Evolutionary conservation across 2,113 vertebrate genomes (phyloP), one percentile per base, ranked within the genome.

Genomic region (Hepsetus odoe): DNA sequence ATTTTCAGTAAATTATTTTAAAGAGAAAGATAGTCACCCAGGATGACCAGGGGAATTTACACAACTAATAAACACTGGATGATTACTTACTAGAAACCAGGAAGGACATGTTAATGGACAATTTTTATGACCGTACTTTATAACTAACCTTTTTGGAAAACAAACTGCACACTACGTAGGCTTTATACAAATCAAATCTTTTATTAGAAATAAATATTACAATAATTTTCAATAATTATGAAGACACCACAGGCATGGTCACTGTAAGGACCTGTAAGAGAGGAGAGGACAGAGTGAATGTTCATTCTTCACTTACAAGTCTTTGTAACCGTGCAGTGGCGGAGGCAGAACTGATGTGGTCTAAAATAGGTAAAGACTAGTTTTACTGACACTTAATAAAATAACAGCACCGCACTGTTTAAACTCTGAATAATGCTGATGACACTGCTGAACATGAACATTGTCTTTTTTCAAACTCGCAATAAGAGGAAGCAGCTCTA

Each of bases 171-270:
- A 24, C 33, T 20, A 59, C 51, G 16, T n/a, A 24, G 5, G 77
- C 74, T 82, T 83, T 26, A 26, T 86, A 58, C 42, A 72, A 74
- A 46, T 76, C 49, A 64, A 24, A 16, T 26, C 55, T 28, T 85
- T 80, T 18, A 70, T 82, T 40, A 61, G 46, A 28, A 77, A 71
- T 72, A 74, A 81, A 84, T 53, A 69, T 75, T 33, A 42, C 9
- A 32, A 44, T 1, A 6, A 7, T 11, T 14, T 91, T n/a, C n/a
- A n/a, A n/a, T n/a, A n/a, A n/a, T n/a, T 71, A 91, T 59, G 85
- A 85, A 4, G 87, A 88, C 72, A 76, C 69, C 73, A 92, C 85
- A 0, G 90, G 88, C 91, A 92, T 86, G 1, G 90, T 92, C 70
- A 93, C 88, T 6, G 90, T 91, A 4, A 69, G 32, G 24, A 38